phyloP scores from a whole-genome alignment of 2,113 vertebrate species.

The Eurypyga helias region DNA sequence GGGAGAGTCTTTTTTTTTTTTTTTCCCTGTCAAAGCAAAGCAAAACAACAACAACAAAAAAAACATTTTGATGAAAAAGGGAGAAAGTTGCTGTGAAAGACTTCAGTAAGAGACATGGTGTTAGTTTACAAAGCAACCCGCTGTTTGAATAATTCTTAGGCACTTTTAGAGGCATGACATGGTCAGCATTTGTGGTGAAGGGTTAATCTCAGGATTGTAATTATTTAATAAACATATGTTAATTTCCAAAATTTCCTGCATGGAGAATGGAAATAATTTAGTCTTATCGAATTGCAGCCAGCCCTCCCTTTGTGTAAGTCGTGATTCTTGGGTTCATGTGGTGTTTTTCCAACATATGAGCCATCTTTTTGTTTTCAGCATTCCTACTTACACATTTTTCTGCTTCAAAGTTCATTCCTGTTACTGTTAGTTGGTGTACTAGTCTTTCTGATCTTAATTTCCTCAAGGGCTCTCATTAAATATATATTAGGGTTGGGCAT shows the following conservation, averaged over 20 bases:
- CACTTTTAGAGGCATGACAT: neutral
- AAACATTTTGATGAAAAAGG: conserved; percentile 7
- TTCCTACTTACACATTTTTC: neutral
- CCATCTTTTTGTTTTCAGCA: neutral
- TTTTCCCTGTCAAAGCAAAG: too few relatives aligned
- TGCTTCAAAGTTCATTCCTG: neutral
- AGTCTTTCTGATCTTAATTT: neutral
- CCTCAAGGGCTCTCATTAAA: neutral
- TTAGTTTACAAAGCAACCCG: conserved; percentile 11
- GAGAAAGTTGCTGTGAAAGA: neutral
- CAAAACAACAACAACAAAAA: neutral
- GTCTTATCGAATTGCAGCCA: conserved; percentile 7
- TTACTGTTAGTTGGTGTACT: neutral
- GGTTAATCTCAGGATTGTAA: conserved; percentile 15
- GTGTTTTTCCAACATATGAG: neutral
- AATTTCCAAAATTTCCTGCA: conserved; percentile 7
- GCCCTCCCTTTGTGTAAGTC: neutral
- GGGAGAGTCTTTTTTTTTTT: neutral
- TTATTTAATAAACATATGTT: neutral
- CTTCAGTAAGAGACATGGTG: neutral
- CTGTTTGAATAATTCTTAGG: neutral
- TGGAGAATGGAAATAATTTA: neutral
- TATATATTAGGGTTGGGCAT: neutral
- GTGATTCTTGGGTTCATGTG: neutral
- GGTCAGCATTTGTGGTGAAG: neutral